Base-by-base conservation (phyloP, 1,140 invertebrate genomes). In the Drosophila malerkotliana region DNA sequence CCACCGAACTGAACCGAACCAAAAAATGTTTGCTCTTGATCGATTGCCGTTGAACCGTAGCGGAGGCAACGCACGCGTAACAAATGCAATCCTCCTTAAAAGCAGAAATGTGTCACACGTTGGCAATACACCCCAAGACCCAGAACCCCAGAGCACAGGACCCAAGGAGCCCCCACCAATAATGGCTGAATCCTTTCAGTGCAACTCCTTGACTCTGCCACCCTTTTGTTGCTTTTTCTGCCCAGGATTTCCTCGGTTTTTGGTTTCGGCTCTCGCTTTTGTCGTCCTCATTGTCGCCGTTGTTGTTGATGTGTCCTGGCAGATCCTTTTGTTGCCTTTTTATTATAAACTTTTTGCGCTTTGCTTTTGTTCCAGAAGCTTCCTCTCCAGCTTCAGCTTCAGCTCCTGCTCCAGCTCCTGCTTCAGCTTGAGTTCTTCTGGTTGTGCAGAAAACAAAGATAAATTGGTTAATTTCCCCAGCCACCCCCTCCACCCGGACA, bases 381-480 rank as follows among this genome's bases (percentile, higher is more conserved):
- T 34, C 24, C 63, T 64, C 60, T 24, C 39, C 24, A 32, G 30
- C 44, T 63, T 61, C 30, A 21, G 39, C 15, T 15, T 21, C 44
- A 39, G 12, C 14, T n/a, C 59, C 24, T 47, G 28, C 52, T n/a
- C 59, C 24, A 53, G 28, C 52, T 52, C 18, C 7, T 39, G 26
- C 18, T 44, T 61, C 56, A 44, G 21, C 21, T 48, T 44, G 5
- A 44, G 41, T 18, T 71, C 39, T 79, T 62, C 63, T 57, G 62
- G 39, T 74, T 66, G 62, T 74, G 74, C 48, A 80, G 89, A 91
- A 90, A 91, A 91, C 89, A 90, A 90, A 91, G 89, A 91, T 91
- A 91, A 91, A 91, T 91, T 91, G 85, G 84, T 91, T 90, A 91
- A 91, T 91, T 91, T 91, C 79, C 89, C 74, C 82, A 74, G 64